Evolutionary conservation across 2,113 vertebrate genomes (phyloP).

Genomic region (Mus spicilegus): DNA sequence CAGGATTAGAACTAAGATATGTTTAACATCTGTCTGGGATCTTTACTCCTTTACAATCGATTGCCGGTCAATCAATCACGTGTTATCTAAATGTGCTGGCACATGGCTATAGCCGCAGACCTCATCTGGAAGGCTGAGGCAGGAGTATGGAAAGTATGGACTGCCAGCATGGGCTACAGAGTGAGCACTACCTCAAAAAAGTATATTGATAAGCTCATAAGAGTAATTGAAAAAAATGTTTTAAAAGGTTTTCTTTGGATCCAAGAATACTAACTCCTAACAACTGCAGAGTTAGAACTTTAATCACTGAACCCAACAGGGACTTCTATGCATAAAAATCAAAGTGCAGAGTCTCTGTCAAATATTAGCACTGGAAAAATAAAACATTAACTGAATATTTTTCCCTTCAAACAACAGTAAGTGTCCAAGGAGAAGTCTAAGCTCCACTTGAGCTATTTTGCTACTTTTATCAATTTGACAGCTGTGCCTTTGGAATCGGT

Average conservation of each 20-base stretch:
- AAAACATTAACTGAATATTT: constrained; percentile 60
- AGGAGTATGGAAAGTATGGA: neutral
- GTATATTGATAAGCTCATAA: neutral
- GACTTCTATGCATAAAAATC: constrained; percentile 32
- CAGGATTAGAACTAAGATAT: neutral
- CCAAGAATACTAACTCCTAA: neutral
- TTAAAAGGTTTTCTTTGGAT: constrained; percentile 33
- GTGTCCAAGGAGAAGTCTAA: constrained; percentile 45
- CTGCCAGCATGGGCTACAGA: neutral
- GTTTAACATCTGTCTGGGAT: neutral
- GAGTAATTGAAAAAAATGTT: neutral
- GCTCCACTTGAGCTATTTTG: constrained; percentile 60
- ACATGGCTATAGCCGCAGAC: neutral
- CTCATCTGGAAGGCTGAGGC: neutral
- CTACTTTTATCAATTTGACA: constrained; percentile 73
- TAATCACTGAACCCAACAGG: neutral
- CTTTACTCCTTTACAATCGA: neutral
- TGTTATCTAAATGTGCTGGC: too few relatives aligned
- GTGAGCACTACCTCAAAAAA: neutral
- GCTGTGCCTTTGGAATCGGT: constrained; percentile 69
- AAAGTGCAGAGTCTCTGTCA: constrained; percentile 56
- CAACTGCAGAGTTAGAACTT: constrained; percentile 25
- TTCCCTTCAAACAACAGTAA: constrained; percentile 18
- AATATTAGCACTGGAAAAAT: constrained; percentile 61
- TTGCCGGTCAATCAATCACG: neutral